A percentile compares a stretch with the other conserved stretches of the same genome.
phyloP scores from a whole-genome alignment of 2,888 invertebrate genomes.

The Tromatobia lineatoria region DNA sequence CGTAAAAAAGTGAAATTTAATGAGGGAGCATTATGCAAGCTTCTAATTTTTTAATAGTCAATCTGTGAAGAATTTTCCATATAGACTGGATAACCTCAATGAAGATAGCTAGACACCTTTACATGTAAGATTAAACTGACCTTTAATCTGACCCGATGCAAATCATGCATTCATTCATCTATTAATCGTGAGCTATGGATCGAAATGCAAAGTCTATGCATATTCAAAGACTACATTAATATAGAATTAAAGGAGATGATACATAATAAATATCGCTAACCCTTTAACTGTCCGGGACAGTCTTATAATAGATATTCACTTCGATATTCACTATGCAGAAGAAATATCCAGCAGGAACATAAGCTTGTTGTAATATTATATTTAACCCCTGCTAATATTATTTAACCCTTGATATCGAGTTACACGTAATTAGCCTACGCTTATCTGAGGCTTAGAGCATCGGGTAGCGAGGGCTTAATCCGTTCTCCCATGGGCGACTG shows the following conservation, averaged over 20 bases:
- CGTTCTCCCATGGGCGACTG: not conserved
- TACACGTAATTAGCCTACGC: constrained; percentile 6
- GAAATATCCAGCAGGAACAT: not conserved
- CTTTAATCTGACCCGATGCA: no score
- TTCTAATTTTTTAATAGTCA: no score
- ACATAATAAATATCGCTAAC: not conserved
- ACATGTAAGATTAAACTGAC: no score
- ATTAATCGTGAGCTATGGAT: no score
- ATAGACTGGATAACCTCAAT: no score
- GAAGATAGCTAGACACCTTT: no score
- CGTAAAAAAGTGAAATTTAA: no score
- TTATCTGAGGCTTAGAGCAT: constrained; percentile 12
- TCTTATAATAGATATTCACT: not conserved
- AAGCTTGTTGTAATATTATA: constrained; percentile 9
- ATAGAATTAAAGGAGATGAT: not conserved
- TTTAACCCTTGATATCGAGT: constrained; percentile 3
- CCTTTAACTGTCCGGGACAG: not conserved
- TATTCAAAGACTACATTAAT: not conserved
- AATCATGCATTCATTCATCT: no score
- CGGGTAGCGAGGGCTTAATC: not conserved
- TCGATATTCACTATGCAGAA: not conserved
- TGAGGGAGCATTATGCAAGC: no score
- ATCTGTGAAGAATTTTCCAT: no score
- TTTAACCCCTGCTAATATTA: constrained; percentile 21
- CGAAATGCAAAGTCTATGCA: not conserved